These are phyloP conservation scores for Gallirallus australis DNA, from an alignment of 2,797 vertebrate genomes.

Conservation along the genomic window DNA sequence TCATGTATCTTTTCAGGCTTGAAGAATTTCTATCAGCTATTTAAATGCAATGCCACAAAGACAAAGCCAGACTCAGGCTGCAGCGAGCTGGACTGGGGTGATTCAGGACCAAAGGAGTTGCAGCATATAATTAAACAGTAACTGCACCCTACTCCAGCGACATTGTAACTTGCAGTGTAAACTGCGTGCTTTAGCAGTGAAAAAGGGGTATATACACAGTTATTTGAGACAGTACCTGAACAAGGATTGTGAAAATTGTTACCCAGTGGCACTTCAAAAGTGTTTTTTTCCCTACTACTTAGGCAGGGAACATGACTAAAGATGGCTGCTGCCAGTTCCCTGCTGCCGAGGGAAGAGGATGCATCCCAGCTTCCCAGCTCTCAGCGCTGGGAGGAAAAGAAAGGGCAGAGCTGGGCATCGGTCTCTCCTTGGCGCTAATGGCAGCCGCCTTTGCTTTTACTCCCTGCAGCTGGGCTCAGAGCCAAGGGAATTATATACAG, in stretches of 20 bases:
- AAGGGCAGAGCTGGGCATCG: constrained; percentile 60
- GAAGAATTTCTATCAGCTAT: constrained; percentile 62
- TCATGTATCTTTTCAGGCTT: constrained; percentile 55
- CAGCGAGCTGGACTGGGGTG: neutral
- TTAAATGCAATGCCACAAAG: constrained; percentile 63
- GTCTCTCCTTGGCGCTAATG: constrained; percentile 57
- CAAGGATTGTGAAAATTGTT: neutral
- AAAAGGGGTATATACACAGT: fast-evolving
- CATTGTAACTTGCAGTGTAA: neutral
- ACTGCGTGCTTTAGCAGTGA: neutral
- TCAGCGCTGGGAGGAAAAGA: neutral
- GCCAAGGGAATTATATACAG: constrained; percentile 62
- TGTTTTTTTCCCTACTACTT: neutral
- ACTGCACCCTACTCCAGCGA: neutral
- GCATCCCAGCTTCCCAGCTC: constrained; percentile 60
- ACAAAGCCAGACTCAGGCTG: constrained; percentile 46
- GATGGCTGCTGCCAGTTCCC: constrained; percentile 52
- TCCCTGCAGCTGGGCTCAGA: constrained; percentile 43
- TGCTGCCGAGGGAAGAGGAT: constrained; percentile 51
- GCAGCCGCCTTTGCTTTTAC: constrained; percentile 57
- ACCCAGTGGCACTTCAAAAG: neutral
- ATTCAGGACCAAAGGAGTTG: constrained; percentile 30
- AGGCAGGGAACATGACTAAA: constrained; percentile 4
- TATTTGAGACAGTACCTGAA: fast-evolving
- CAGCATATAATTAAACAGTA: constrained; percentile 31